Evolutionary conservation across 2,113 vertebrate species (phyloP).

Genomic region (Pithys albifrons): DNA sequence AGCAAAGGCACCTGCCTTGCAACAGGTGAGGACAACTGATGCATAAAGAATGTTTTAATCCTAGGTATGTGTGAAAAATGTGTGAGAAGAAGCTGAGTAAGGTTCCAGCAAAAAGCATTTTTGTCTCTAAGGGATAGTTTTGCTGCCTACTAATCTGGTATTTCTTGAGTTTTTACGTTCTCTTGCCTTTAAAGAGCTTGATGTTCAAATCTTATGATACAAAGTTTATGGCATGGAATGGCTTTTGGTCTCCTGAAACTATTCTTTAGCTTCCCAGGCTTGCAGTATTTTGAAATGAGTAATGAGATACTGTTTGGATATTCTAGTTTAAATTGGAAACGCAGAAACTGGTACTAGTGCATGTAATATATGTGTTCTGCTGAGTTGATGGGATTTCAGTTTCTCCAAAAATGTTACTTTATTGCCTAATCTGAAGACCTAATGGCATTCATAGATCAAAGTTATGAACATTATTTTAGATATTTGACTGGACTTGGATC

Average conservation of each 20-base stretch:
- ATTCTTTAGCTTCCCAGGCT: not conserved
- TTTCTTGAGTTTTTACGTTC: not conserved
- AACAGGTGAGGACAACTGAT: not conserved
- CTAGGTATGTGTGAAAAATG: not conserved
- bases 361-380: not conserved
- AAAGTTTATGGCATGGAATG: not conserved
- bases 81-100: not conserved
- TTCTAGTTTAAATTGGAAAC: not conserved
- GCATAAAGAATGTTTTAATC: accelerated
- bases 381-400: not conserved
- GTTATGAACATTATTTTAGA: not conserved
- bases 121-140: not conserved
- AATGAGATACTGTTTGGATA: not conserved
- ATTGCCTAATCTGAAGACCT: not conserved
- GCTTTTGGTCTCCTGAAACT: not conserved
- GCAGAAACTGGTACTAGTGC: not conserved
- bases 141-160: not conserved
- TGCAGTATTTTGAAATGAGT: not conserved
- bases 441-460: not conserved
- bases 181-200: not conserved
- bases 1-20: not conserved
- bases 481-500: not conserved
- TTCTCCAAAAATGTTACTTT: not conserved
- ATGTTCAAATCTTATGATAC: not conserved
- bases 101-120: not conserved